phyloP scores from a whole-genome alignment of 1,140 invertebrate species.

The Papilio polytes region DNA sequence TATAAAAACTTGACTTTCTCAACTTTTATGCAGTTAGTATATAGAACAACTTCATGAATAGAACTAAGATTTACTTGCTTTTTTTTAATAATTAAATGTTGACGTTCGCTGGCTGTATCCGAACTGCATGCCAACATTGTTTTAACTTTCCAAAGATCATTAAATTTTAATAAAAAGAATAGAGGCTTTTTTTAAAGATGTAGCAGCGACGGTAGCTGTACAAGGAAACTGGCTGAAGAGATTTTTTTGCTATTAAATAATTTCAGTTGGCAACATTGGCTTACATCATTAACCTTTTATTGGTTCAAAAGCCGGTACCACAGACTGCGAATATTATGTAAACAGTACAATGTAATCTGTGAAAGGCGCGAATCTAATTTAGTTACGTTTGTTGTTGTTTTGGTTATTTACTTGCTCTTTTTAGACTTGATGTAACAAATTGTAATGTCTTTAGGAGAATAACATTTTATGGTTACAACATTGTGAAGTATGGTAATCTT shows the following conservation, averaged over 20 bases:
- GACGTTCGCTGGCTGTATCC: too few relatives aligned
- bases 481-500: not conserved
- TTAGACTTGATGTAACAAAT: not conserved
- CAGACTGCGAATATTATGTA: not conserved
- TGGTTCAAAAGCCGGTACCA: not conserved
- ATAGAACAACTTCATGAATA: too few relatives aligned
- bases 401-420: not conserved
- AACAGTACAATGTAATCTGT: not conserved
- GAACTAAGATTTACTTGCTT: too few relatives aligned
- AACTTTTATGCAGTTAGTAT: not conserved
- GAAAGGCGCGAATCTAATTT: not conserved
- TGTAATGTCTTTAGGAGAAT: not conserved
- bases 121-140: not conserved
- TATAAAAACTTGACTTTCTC: constrained; percentile 2
- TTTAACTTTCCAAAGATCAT: not conserved
- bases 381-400: not conserved
- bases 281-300: constrained; percentile 3
- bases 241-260: not conserved
- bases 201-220: too few relatives aligned
- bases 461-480: not conserved
- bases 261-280: constrained; percentile 4
- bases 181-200: too few relatives aligned
- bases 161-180: too few relatives aligned
- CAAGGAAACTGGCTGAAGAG: too few relatives aligned
- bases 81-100: too few relatives aligned